phyloP scores from a whole-genome alignment of 2,797 vertebrate genomes.

The Fundulus diaphanus region DNA sequence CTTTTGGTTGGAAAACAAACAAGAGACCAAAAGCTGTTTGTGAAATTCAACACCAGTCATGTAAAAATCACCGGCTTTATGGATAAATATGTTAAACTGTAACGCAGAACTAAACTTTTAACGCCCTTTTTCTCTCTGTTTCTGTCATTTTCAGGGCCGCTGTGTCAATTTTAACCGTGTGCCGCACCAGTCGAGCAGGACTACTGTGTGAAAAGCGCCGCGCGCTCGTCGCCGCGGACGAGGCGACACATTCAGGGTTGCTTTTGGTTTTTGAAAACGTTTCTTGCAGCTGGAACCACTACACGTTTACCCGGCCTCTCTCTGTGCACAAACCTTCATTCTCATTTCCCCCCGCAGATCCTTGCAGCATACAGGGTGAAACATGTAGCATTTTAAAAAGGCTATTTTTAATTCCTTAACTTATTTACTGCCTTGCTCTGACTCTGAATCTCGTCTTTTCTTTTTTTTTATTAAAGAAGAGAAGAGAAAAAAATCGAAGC shows the following conservation, averaged over 20 bases:
- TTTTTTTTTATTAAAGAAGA: neutral
- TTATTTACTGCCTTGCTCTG: conserved; percentile 37
- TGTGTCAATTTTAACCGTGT: conserved; percentile 94
- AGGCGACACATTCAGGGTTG: conserved; percentile 27
- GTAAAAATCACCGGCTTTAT: neutral
- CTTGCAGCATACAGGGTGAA: conserved; percentile 8
- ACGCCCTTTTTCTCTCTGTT: conserved; percentile 5
- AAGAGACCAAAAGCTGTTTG: neutral
- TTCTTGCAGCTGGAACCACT: conserved; percentile 56
- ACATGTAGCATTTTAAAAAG: conserved; percentile 11
- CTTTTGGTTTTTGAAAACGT: conserved; percentile 14
- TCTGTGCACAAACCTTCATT: conserved; percentile 21
- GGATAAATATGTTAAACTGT: neutral
- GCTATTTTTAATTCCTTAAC: conserved; percentile 27
- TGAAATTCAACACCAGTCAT: neutral
- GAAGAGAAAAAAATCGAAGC: neutral
- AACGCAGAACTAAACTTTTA: neutral
- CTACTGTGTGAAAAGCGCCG: conserved; percentile 14
- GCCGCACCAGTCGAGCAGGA: conserved; percentile 74
- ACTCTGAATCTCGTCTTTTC: conserved; percentile 2
- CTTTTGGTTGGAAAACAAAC: neutral
- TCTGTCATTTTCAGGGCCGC: conserved; percentile 83
- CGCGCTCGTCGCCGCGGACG: conserved; percentile 31
- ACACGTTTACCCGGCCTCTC: conserved; percentile 24
- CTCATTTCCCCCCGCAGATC: neutral